These are phyloP conservation scores for Hymenochirus boettgeri DNA, from an alignment of 2,113 vertebrate species.

Conservation along the genomic window DNA sequence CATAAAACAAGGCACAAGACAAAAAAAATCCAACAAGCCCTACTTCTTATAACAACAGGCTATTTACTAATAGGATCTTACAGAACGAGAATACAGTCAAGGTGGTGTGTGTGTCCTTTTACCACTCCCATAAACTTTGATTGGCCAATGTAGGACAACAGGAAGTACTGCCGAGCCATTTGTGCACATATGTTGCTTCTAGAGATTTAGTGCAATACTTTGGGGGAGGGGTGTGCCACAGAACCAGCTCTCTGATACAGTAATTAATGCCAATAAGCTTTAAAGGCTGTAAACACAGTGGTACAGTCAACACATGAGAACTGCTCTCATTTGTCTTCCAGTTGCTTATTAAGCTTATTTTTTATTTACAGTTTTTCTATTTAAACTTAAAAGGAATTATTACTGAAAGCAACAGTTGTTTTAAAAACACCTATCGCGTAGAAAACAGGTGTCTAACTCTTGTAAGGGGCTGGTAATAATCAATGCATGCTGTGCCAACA, in stretches of 20 bases:
- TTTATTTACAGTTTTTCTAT: too few relatives aligned
- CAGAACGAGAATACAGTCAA: slow-evolving; percentile 2
- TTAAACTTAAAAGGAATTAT: too few relatives aligned
- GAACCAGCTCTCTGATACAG: background rate
- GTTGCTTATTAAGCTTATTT: background rate
- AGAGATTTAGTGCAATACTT: background rate
- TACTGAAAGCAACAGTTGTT: too few relatives aligned
- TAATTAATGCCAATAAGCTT: too few relatives aligned
- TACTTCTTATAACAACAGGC: slow-evolving; percentile 7
- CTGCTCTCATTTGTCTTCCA: background rate
- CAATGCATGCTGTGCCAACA: too few relatives aligned
- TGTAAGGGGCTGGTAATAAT: too few relatives aligned
- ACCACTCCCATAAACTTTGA: background rate
- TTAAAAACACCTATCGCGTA: too few relatives aligned
- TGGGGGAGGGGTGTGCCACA: background rate
- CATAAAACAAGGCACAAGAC: background rate
- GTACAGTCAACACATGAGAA: too few relatives aligned
- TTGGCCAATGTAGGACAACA: slow-evolving; percentile 17
- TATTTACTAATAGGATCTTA: slow-evolving; percentile 15
- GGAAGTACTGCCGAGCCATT: background rate
- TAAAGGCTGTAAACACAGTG: too few relatives aligned
- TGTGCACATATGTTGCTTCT: slow-evolving; percentile 19
- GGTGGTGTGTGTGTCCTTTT: slow-evolving; percentile 1
- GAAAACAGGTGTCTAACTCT: too few relatives aligned
- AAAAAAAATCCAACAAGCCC: background rate